Percentiles rank a stretch among this genome's conserved stretches.
phyloP scores from a whole-genome alignment of 2,797 vertebrate genomes.

The Coendou prehensilis region DNA sequence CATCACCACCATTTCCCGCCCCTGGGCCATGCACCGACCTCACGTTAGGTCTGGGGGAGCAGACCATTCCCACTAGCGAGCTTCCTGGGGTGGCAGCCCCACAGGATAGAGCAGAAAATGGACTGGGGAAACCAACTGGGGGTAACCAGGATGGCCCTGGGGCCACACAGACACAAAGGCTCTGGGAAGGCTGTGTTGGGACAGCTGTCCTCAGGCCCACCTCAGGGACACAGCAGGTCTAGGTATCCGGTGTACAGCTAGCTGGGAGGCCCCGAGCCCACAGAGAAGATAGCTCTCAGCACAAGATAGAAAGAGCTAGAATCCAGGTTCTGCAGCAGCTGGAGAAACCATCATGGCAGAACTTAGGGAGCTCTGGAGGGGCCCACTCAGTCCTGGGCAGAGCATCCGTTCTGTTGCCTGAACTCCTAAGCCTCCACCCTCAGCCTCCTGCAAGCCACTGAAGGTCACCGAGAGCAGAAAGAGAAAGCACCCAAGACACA shows the following conservation, averaged over 20 bases:
- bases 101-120: not conserved
- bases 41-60: not conserved
- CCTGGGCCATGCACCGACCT: not conserved
- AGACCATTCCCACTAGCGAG: not conserved
- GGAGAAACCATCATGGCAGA: not conserved
- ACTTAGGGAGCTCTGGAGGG: not conserved
- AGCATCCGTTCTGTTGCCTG: not conserved
- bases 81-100: not conserved
- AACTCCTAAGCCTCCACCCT: not conserved
- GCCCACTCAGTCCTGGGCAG: not conserved
- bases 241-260: not conserved
- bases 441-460: not conserved
- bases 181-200: not conserved
- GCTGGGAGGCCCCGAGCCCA: too few relatives aligned
- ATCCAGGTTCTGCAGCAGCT: not conserved
- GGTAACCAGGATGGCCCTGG: not conserved
- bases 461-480: not conserved
- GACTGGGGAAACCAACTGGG: not conserved
- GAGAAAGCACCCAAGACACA: not conserved
- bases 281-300: accelerated
- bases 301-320: not conserved
- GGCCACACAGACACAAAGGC: not conserved
- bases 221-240: not conserved
- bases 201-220: not conserved
- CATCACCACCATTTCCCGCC: not conserved